phyloP scores from a whole-genome alignment of 2,113 vertebrate genomes.

The Brevimyrus niger region DNA sequence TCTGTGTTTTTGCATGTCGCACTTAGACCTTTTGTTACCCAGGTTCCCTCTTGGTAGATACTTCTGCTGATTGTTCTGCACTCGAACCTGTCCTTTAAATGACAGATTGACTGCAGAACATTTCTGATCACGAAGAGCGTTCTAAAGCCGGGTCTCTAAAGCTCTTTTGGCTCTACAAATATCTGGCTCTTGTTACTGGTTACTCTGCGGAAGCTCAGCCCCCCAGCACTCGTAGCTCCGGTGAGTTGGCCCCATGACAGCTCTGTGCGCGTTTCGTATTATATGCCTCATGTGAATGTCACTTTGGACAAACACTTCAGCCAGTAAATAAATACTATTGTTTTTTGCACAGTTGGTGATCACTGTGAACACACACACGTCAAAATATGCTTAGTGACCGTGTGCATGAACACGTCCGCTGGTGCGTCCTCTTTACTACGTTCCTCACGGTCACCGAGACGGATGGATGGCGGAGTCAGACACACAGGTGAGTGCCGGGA shows the following conservation, averaged over 20 bases:
- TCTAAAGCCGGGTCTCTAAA: not conserved
- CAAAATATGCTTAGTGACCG: not conserved
- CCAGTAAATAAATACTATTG: not conserved
- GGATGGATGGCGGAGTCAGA: not conserved
- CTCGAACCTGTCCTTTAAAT: not conserved
- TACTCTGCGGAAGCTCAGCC: not conserved
- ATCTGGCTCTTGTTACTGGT: not conserved
- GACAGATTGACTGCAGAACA: not conserved
- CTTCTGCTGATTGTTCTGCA: not conserved
- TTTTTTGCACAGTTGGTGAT: not conserved
- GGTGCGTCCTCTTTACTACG: not conserved
- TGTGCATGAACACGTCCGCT: not conserved
- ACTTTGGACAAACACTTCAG: too few relatives aligned
- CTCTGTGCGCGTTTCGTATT: not conserved
- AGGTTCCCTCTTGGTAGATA: not conserved
- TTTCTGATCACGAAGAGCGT: not conserved
- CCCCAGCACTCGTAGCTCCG: too few relatives aligned
- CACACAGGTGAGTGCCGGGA: too few relatives aligned
- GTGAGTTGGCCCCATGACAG: not conserved
- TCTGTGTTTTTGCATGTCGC: not conserved
- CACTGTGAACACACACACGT: not conserved
- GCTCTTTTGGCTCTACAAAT: not conserved
- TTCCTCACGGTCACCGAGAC: not conserved
- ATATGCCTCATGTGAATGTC: not conserved
- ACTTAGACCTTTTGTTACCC: not conserved